Percentiles rank a stretch among this genome's conserved stretches.
Evolutionary conservation across 2,113 vertebrate species (phyloP).

Genomic region (Otis tarda): DNA sequence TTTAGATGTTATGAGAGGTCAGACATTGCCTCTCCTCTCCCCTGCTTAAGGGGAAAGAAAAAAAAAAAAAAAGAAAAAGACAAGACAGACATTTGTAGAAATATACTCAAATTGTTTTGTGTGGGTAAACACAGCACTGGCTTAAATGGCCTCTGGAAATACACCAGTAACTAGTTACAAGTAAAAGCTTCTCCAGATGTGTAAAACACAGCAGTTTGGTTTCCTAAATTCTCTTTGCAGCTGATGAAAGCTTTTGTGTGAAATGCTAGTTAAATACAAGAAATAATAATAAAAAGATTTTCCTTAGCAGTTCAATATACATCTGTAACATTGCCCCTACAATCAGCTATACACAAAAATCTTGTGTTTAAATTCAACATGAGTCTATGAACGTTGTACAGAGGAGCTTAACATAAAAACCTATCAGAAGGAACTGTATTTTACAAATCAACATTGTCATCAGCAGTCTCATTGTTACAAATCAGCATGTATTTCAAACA

Average conservation of each 20-base stretch:
- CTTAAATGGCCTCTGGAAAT: background rate
- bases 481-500: background rate
- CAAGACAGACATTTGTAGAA: background rate
- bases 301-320: background rate
- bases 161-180: background rate
- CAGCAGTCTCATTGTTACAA: background rate
- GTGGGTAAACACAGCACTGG: background rate
- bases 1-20: background rate
- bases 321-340: background rate
- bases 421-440: background rate
- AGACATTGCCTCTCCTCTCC: background rate
- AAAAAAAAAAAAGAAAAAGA: background rate
- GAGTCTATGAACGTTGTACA: background rate
- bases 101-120: background rate
- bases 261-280: background rate
- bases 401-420: background rate
- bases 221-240: background rate
- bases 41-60: background rate
- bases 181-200: conserved; percentile 12
- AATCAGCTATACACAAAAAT: background rate
- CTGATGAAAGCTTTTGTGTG: background rate
- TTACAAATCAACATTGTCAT: background rate
- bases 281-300: background rate
- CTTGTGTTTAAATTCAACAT: background rate
- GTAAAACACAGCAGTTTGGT: background rate